Conservation (phyloP, 1,140 invertebrate species). For the Drosophila mayri region DNA sequence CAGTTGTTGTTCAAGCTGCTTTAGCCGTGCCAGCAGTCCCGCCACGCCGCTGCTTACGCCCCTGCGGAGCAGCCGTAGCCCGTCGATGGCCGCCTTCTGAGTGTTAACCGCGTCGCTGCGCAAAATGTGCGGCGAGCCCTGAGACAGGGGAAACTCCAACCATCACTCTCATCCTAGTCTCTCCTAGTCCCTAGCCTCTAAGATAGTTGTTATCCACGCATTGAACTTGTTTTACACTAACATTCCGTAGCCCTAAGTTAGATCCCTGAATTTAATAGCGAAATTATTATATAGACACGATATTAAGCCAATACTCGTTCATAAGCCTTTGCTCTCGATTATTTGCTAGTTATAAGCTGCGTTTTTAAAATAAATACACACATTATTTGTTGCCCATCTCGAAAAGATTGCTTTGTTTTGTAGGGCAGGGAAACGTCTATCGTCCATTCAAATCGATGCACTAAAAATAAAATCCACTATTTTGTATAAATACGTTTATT, state of each 20-base stretch:
- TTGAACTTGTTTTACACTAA: constrained; percentile 51
- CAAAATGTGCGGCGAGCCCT: constrained; percentile 62
- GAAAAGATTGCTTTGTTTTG: constrained; percentile 7
- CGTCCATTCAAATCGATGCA: no score
- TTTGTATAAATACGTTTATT: constrained; percentile 27
- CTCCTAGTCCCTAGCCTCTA: constrained; percentile 42
- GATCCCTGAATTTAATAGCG: constrained; percentile 60
- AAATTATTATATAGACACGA: constrained; percentile 54
- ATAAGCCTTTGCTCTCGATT: constrained; percentile 57
- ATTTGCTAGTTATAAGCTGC: constrained; percentile 70
- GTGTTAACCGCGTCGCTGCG: constrained; percentile 77
- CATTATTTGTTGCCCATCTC: constrained; percentile 76
- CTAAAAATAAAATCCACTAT: neutral
- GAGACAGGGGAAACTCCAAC: constrained; percentile 1
- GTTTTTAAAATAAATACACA: constrained; percentile 65
- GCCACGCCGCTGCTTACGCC: constrained; percentile 62
- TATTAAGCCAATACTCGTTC: constrained; percentile 53
- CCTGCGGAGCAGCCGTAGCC: constrained; percentile 71
- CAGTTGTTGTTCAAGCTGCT: constrained; percentile 89
- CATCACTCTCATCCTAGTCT: constrained; percentile 22
- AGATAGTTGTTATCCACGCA: constrained; percentile 60
- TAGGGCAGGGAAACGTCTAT: neutral
- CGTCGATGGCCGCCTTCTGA: constrained; percentile 72
- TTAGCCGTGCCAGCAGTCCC: constrained; percentile 81
- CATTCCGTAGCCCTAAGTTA: constrained; percentile 48